These are phyloP conservation scores for Fulmarus glacialis DNA, from an alignment of 2,113 vertebrate genomes.

Conservation along the genomic window DNA sequence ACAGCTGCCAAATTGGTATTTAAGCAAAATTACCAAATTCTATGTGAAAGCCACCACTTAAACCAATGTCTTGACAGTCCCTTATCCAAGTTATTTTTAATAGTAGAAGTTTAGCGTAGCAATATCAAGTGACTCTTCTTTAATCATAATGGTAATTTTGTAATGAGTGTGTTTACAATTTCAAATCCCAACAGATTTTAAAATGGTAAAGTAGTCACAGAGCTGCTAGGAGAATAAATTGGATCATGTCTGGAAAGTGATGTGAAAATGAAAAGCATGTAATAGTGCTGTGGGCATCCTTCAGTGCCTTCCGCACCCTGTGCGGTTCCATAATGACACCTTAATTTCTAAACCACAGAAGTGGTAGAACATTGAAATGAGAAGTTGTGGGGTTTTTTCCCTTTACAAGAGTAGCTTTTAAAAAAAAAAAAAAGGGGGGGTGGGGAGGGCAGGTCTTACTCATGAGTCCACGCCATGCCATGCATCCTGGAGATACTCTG, in stretches of 20 bases:
- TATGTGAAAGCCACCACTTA: not conserved
- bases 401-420: not conserved
- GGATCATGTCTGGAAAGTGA: not conserved
- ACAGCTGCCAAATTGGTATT: not conserved
- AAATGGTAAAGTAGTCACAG: not conserved
- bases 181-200: too few relatives aligned
- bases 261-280: not conserved
- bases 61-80: not conserved
- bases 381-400: not conserved
- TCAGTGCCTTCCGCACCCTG: not conserved
- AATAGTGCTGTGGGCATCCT: not conserved
- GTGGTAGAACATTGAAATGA: not conserved
- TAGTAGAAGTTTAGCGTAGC: not conserved
- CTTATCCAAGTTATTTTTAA: not conserved
- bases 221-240: not conserved
- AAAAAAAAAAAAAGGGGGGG: not conserved
- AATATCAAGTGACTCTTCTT: not conserved
- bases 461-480: fast-evolving
- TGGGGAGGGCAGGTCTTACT: not conserved
- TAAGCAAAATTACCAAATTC: not conserved
- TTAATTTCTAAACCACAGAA: not conserved
- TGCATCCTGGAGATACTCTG: not conserved
- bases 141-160: not conserved
- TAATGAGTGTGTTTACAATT: not conserved
- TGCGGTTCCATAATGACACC: not conserved